Base-by-base conservation (phyloP, 2,888 invertebrate genomes). In the Cosmia trapezina region DNA sequence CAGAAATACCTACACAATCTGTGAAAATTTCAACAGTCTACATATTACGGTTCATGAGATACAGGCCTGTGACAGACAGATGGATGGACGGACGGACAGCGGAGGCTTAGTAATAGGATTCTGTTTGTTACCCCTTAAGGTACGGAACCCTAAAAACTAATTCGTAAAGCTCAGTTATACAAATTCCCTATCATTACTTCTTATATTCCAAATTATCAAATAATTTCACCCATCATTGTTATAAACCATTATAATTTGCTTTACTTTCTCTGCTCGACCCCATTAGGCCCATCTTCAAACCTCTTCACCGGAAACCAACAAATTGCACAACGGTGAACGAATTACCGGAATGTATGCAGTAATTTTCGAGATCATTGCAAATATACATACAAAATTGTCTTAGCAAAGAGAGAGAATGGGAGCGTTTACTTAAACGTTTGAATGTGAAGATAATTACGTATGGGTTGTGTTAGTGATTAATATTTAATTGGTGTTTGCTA, bases 281-380 rank as follows among this genome's bases (percentile, higher is more conserved):
- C 66, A 83, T 81, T 79, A 76, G 11, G 2, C 4, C 0, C 51
- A 65, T 72, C 70, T 69, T 70, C 57, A 71, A 77, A 37, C 54
- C 54, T 41, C 70, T 76, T 77, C 76, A 74, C 59, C 70, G 76
- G 73, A 70, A 83, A 84, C 76, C 74, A 82, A 76, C 73, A 76
- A 78, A 80, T 85, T 81, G 62, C 70, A 51, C 78, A 85, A 85
- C 77, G 78, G 65, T 74, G 74, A 75, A 78, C 74, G 73, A 80
- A 79, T 83, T 79, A 81, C 60, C 47, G 8, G 41, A 76, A 69
- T 62, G 75, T 70, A 68, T 65, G 57, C 70, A 80, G 73, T 72
- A 62, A 70, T 85, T 85, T 73, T 85, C 63, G 77, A 86, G 85
- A 83, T 83, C 78, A 79, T 54, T 67, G 71, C 83, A 86, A 82